Percentiles rank a stretch among this genome's conserved stretches.
Conservation (phyloP, 1,140 invertebrate genomes). For the Drosophila lowei region DNA sequence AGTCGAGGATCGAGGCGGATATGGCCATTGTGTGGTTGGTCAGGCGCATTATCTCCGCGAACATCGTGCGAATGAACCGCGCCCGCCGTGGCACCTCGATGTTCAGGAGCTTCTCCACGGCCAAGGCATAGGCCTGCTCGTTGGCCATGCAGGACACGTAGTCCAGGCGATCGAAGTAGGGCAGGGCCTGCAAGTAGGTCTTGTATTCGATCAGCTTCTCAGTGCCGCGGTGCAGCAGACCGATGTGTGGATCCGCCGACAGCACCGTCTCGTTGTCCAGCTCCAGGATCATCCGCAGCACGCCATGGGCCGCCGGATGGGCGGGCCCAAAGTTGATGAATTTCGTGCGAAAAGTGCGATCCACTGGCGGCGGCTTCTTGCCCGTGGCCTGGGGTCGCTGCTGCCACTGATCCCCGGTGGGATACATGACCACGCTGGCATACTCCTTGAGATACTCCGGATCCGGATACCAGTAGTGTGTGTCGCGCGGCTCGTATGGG, state of each 20-base stretch:
- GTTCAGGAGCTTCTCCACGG: slow-evolving; percentile 91
- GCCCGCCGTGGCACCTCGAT: slow-evolving; percentile 90
- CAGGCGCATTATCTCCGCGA: slow-evolving; percentile 91
- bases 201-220: slow-evolving; percentile 94
- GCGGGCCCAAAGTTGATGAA: slow-evolving; percentile 92
- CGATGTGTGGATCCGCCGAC: slow-evolving; percentile 83
- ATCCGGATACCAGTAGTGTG: slow-evolving; percentile 69
- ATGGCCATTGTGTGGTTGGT: slow-evolving; percentile 93
- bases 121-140: slow-evolving; percentile 90
- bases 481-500: slow-evolving; percentile 33
- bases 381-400: slow-evolving; percentile 78
- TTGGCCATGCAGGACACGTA: slow-evolving; percentile 94
- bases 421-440: slow-evolving; percentile 85
- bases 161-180: slow-evolving; percentile 93
- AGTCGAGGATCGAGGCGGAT: slow-evolving; percentile 89
- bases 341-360: slow-evolving; percentile 86
- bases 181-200: slow-evolving; percentile 91
- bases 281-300: slow-evolving; percentile 90
- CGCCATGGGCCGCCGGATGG: slow-evolving; percentile 94
- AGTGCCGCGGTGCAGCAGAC: slow-evolving; percentile 86
- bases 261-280: slow-evolving; percentile 89
- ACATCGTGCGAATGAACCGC: slow-evolving; percentile 89
- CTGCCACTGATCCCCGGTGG: slow-evolving; percentile 83
- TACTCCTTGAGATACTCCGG: slow-evolving; percentile 86
- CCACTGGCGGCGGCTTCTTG: slow-evolving; percentile 61